phyloP scores from a whole-genome alignment of 2,797 vertebrate genomes.

The Trachurus trachurus region DNA sequence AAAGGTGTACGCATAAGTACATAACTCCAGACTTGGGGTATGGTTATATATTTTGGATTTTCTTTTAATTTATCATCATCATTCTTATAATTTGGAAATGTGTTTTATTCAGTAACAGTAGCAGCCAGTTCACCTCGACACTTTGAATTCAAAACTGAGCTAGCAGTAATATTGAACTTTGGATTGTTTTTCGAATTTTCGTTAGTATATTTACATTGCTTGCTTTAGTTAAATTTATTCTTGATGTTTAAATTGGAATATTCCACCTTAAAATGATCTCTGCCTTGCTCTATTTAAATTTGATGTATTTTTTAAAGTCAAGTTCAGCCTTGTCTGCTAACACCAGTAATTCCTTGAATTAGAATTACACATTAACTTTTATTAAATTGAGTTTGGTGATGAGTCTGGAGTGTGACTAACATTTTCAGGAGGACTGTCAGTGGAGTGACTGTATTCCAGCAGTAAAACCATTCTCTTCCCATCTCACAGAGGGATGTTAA shows the following conservation, averaged over 20 bases:
- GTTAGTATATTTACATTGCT: background rate
- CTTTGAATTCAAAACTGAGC: background rate
- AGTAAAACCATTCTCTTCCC: constrained; percentile 74
- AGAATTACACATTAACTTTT: background rate
- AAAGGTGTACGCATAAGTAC: too few species aligned
- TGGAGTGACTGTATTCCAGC: constrained; percentile 72
- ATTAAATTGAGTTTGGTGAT: background rate
- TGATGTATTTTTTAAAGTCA: too few species aligned
- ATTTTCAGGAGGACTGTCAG: constrained; percentile 56
- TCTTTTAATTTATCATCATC: too few species aligned
- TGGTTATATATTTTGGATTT: too few species aligned
- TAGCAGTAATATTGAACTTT: background rate
- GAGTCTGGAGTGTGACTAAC: constrained; percentile 3
- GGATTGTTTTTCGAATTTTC: background rate
- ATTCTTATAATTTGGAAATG: background rate
- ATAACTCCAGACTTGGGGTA: too few species aligned
- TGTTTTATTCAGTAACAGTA: too few species aligned
- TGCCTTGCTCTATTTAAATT: too few species aligned
- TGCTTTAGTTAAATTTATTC: background rate
- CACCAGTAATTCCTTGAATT: background rate
- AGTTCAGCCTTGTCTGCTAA: background rate
- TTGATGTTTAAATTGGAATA: too few species aligned
- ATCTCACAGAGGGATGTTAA: constrained; percentile 78
- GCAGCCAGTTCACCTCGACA: too few species aligned
- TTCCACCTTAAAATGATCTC: too few species aligned